A percentile compares a stretch with the other conserved stretches of the same genome.
Evolutionary conservation across 2,113 vertebrate genomes (phyloP).

Genomic region (Calyptommatus sinebrachiatus): DNA sequence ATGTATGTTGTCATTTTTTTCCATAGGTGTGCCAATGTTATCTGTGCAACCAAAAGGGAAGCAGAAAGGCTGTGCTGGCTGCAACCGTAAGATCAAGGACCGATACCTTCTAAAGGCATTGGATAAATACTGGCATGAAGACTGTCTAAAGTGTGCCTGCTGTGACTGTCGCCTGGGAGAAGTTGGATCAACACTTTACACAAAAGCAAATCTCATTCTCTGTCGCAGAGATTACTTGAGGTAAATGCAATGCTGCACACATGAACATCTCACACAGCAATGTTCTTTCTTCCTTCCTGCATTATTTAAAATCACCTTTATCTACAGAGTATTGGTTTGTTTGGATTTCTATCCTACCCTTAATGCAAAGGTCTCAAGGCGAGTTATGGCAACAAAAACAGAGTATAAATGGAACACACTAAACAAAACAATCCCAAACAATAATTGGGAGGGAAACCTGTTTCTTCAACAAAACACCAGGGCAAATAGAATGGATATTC

Average conservation of each 20-base stretch:
- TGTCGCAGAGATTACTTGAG: constrained; percentile 99
- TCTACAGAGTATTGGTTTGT: background rate
- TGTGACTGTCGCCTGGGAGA: constrained; percentile 98
- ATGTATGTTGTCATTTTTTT: constrained; percentile 58
- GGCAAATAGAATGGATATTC: too few relatives aligned
- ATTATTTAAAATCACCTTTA: accelerated
- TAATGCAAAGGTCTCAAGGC: too few relatives aligned
- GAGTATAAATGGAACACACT: too few relatives aligned
- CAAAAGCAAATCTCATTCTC: constrained; percentile 99
- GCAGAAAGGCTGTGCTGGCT: constrained; percentile 98
- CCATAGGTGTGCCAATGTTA: constrained; percentile 95
- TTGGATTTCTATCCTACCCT: background rate
- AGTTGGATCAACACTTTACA: constrained; percentile 99
- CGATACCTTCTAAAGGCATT: constrained; percentile 98
- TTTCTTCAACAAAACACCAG: too few relatives aligned
- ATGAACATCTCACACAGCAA: background rate
- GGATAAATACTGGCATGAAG: constrained; percentile 99
- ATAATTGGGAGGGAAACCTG: too few relatives aligned
- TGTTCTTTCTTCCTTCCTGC: constrained; percentile 21
- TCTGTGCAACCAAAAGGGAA: constrained; percentile 99
- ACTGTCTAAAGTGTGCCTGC: constrained; percentile 98
- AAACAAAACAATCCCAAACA: too few relatives aligned
- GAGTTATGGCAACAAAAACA: too few relatives aligned
- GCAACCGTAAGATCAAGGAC: constrained; percentile 99
- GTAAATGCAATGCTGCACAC: constrained; percentile 72